phyloP scores from a whole-genome alignment of 2,113 vertebrate species.

The Alexandromys fortis region DNA sequence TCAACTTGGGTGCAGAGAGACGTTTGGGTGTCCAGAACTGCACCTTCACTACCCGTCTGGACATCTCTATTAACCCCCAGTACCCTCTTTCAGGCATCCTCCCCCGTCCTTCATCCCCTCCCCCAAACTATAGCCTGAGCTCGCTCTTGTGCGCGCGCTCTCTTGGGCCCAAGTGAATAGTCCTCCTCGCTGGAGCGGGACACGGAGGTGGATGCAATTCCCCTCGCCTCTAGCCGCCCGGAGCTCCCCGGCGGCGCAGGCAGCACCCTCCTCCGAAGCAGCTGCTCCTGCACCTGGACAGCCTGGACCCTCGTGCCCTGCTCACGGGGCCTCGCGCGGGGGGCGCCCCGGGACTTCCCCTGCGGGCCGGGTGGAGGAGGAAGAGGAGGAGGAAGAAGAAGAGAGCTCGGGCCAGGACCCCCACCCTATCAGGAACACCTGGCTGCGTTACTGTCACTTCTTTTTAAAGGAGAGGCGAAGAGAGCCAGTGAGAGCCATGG shows the following conservation, averaged over 20 bases:
- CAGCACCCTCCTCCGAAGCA: conserved; percentile 56
- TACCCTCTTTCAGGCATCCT: neutral
- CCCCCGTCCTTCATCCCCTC: conserved; percentile 49
- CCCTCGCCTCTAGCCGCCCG: conserved; percentile 53
- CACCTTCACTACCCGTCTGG: neutral
- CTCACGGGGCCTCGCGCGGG: conserved; percentile 52
- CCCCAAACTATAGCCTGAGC: conserved; percentile 55
- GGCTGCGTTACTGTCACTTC: conserved; percentile 10
- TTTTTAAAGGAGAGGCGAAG: neutral
- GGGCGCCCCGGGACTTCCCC: conserved; percentile 68
- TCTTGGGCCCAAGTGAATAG: conserved; percentile 66
- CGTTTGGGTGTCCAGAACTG: neutral
- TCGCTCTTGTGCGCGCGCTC: conserved; percentile 75
- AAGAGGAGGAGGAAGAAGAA: conserved; percentile 63
- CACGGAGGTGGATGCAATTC: conserved; percentile 77
- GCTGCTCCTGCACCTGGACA: conserved; percentile 68
- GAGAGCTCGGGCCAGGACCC: conserved; percentile 45
- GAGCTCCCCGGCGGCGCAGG: conserved; percentile 64
- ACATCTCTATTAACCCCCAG: neutral
- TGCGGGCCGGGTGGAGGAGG: conserved; percentile 72
- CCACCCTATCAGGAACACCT: neutral
- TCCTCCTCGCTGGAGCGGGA: conserved; percentile 74
- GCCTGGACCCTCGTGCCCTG: conserved; percentile 74
- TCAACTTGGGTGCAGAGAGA: neutral
- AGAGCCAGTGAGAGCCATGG: conserved; percentile 80